Percentiles rank a stretch among this genome's conserved stretches.
Evolutionary conservation across 2,888 invertebrate species (phyloP).

Genomic region (Drosophila quinaria): DNA sequence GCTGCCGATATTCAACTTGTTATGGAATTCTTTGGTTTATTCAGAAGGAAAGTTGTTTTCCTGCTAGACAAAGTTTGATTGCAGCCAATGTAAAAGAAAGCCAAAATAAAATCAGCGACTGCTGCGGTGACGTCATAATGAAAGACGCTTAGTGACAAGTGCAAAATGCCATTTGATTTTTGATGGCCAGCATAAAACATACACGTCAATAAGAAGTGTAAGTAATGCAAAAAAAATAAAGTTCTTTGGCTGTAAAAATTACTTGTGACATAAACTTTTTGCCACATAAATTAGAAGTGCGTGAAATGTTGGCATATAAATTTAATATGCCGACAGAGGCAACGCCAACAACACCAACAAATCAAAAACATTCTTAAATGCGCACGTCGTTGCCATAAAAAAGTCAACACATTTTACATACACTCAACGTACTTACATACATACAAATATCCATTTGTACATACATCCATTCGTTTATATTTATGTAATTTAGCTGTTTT

Average conservation of each 20-base stretch:
- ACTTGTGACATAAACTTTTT: constrained; percentile 74
- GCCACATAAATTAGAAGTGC: constrained; percentile 79
- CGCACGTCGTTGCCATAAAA: constrained; percentile 77
- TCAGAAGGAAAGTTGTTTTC: constrained; percentile 11
- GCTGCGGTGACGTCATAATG: constrained; percentile 18
- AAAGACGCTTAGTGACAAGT: constrained; percentile 50
- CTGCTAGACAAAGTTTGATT: constrained; percentile 1
- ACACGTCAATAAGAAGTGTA: constrained; percentile 53
- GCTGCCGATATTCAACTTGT: constrained; percentile 2
- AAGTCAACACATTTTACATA: constrained; percentile 75
- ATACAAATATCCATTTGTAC: neutral
- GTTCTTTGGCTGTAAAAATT: constrained; percentile 65
- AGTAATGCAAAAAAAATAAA: constrained; percentile 68
- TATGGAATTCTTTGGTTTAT: neutral
- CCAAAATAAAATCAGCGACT: neutral
- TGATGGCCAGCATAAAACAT: constrained; percentile 52
- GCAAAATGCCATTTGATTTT: constrained; percentile 59
- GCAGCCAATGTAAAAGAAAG: constrained; percentile 8
- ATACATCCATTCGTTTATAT: constrained; percentile 35
- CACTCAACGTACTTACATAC: constrained; percentile 7
- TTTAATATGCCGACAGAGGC: constrained; percentile 66
- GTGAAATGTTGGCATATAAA: constrained; percentile 75
- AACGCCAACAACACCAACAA: constrained; percentile 34
- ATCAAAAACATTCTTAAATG: constrained; percentile 71
- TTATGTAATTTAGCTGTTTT: constrained; percentile 71